Conservation (phyloP, 1,140 invertebrate genomes). For the Helicoverpa zea region DNA sequence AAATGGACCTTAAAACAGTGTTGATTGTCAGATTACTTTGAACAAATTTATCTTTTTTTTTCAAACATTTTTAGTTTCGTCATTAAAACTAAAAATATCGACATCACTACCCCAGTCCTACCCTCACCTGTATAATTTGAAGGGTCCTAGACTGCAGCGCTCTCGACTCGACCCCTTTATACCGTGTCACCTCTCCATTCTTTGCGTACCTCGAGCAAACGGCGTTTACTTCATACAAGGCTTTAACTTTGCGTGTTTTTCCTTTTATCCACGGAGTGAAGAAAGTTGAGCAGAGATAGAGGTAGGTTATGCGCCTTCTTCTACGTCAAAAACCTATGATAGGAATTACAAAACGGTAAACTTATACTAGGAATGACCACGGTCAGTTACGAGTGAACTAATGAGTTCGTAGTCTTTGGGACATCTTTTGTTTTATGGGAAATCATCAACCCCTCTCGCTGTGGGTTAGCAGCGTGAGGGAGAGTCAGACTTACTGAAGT, state of each 20-base stretch:
- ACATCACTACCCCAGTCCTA: conserved; percentile 54
- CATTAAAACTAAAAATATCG: conserved; percentile 29
- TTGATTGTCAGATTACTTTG: too few species aligned
- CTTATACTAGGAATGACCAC: too few species aligned
- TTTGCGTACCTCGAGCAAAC: conserved; percentile 48
- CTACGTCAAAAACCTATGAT: too few species aligned
- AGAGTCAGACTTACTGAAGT: too few species aligned
- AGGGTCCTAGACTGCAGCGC: conserved; percentile 58
- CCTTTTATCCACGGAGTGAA: not conserved
- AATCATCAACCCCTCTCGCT: too few species aligned
- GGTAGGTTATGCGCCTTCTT: not conserved
- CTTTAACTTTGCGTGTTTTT: conserved; percentile 27
- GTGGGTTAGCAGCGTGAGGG: too few species aligned
- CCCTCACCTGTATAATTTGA: conserved; percentile 64
- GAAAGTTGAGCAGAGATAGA: not conserved
- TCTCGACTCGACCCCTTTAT: conserved; percentile 59
- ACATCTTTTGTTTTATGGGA: too few species aligned
- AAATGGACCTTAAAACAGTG: too few species aligned
- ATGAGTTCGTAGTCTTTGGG: too few species aligned
- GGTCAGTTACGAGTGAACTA: too few species aligned
- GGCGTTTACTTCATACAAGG: conserved; percentile 52
- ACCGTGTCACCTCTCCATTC: conserved; percentile 53
- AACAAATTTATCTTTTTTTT: too few species aligned
- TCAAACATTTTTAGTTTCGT: not conserved
- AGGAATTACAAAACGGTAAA: too few species aligned